A percentile compares a stretch with the other conserved stretches of the same genome.
These are phyloP conservation scores for Cyprinodon brontotheroides DNA, from an alignment of 2,113 vertebrate genomes.

Conservation along the genomic window DNA sequence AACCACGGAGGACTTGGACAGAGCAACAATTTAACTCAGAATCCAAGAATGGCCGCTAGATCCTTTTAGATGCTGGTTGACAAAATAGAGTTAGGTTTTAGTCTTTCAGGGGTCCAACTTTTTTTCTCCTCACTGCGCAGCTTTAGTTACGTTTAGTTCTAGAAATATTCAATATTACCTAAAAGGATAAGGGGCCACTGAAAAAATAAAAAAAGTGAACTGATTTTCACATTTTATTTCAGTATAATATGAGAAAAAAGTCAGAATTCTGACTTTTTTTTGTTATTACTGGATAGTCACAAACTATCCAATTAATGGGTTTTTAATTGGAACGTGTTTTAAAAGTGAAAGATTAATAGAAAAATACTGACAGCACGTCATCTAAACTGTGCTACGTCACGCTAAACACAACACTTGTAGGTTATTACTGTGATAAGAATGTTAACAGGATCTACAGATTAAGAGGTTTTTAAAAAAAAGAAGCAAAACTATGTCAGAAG, in stretches of 20 bases:
- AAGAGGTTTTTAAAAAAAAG: too few species aligned
- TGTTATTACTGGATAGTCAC: neutral
- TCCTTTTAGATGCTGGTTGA: constrained; percentile 24
- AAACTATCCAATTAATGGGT: neutral
- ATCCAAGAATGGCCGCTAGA: constrained; percentile 31
- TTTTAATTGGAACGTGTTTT: neutral
- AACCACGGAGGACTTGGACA: constrained; percentile 41
- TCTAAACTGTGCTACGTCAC: too few species aligned
- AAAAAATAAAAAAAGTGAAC: too few species aligned
- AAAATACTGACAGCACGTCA: too few species aligned
- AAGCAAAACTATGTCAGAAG: too few species aligned
- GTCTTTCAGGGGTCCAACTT: constrained; percentile 29
- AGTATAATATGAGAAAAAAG: too few species aligned
- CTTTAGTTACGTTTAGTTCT: constrained; percentile 1
- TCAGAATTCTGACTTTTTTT: too few species aligned
- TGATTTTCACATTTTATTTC: too few species aligned
- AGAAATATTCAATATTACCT: neutral
- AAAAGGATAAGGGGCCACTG: neutral
- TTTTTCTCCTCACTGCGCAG: constrained; percentile 18
- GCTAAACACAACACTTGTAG: too few species aligned
- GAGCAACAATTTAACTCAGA: constrained; percentile 14
- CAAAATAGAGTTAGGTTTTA: constrained; percentile 17
- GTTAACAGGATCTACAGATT: too few species aligned
- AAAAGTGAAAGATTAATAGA: neutral
- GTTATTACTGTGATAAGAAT: too few species aligned